phyloP scores from a whole-genome alignment of 2,888 invertebrate genomes.

The Notocelia uddmanniana region DNA sequence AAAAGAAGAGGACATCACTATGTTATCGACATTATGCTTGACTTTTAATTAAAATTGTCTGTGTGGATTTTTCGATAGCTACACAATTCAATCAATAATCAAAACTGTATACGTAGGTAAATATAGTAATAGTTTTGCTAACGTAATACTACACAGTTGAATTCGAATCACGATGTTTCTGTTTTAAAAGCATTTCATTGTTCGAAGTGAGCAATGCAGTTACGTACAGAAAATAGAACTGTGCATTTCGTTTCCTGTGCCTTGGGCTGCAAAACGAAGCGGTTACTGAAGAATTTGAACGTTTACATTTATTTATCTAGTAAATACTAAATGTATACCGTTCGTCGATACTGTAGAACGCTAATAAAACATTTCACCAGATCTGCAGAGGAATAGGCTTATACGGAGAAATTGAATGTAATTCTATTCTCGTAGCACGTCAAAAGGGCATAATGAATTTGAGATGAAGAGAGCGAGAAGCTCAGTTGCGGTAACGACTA shows the following conservation, averaged over 20 bases:
- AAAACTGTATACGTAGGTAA: not conserved
- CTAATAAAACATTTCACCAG: not conserved
- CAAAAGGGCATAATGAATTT: constrained; percentile 40
- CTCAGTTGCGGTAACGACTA: constrained; percentile 50
- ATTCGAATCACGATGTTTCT: constrained; percentile 75
- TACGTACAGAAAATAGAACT: constrained; percentile 79
- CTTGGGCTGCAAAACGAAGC: constrained; percentile 78
- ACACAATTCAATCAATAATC: not conserved
- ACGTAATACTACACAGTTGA: constrained; percentile 43
- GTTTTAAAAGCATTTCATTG: constrained; percentile 85
- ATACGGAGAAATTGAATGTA: constrained; percentile 30
- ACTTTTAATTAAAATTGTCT: not conserved
- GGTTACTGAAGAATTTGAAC: constrained; percentile 70
- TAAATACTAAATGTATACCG: not conserved
- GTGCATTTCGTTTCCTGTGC: constrained; percentile 78
- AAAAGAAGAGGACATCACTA: not conserved
- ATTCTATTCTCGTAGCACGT: constrained; percentile 31
- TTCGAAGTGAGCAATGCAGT: constrained; percentile 77
- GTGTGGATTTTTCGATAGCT: not conserved
- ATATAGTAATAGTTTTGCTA: not conserved
- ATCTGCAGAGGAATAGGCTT: constrained; percentile 17
- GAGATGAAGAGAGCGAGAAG: constrained; percentile 33
- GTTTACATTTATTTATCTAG: constrained; percentile 44
- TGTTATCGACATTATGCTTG: not conserved
- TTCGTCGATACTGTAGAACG: constrained; percentile 10